Evolutionary conservation across 2,113 vertebrate species (phyloP), one percentile per base, ranked within the genome.

Genomic region (Leptocoma aspasia): DNA sequence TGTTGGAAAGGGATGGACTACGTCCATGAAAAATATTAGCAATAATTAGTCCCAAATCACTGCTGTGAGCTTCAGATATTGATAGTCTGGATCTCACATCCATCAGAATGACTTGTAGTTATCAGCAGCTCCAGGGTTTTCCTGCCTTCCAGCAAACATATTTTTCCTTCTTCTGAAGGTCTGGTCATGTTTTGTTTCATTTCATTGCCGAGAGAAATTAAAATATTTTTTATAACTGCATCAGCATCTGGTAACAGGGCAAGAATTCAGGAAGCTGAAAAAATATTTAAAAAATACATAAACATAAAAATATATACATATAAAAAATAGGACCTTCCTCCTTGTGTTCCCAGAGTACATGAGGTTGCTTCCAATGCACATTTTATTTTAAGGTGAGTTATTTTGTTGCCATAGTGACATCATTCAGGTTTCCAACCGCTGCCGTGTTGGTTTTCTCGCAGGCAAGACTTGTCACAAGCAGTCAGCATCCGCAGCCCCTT

Each of bases 351-450:
- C 75, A 22, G 47, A 71, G 60, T 35, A 47, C 0, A 23, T 6
- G 18, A 78, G 70, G 63, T 39, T 86, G 77, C 79, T 93, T 54
- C 88, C 94, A 52, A 78, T 13, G 73, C 49, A 56, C 24, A 1
- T 65, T 84, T 91, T 61, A 76, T 89, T 93, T 94, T 83, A 86
- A 96, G 92, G 92, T 90, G 91, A 94, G 76, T 88, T 96, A 90
- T 92, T 96, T 93, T 60, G 92, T 93, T 97, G 91, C 95, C 89
- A 94, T 83, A 93, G 93, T 56, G 92, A 95, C 86, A 85, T 72
- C 75, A 75, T 35, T 56, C 68, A 64, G 73, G 85, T 89, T 90
- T 85, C 69, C 69, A 94, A 70, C 76, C 3, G 2, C 88, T 39
- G 17, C 61, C 1, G 2, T 37, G 69, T 30, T 44, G 61, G 41